Evolutionary conservation across 2,888 invertebrate species (phyloP).

Genomic region (Mesoligia furuncula): DNA sequence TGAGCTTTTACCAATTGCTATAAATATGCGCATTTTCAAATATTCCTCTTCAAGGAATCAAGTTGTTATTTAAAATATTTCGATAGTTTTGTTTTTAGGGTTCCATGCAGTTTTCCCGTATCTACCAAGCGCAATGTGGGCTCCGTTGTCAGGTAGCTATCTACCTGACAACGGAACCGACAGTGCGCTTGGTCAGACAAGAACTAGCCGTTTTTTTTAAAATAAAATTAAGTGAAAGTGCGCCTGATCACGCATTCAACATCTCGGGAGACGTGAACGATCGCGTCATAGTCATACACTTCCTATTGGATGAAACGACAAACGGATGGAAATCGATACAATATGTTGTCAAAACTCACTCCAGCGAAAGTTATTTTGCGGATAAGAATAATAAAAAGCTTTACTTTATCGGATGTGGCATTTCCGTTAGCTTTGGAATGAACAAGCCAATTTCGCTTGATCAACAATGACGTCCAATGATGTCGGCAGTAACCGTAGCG

Average conservation of each 20-base stretch:
- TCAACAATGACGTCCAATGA: background rate
- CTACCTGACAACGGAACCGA: background rate
- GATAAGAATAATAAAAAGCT: constrained; percentile 38
- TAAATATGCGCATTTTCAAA: background rate
- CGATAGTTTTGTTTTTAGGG: background rate
- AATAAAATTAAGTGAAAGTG: constrained; percentile 58
- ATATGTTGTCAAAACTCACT: constrained; percentile 52
- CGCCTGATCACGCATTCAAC: constrained; percentile 46
- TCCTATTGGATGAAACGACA: constrained; percentile 43
- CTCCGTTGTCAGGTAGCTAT: too few relatives aligned
- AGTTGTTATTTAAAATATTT: background rate
- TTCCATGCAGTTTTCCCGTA: background rate
- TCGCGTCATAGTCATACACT: constrained; percentile 53
- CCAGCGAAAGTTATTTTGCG: constrained; percentile 57
- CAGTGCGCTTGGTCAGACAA: constrained; percentile 4
- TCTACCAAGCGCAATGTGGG: too few relatives aligned
- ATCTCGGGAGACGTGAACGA: constrained; percentile 37
- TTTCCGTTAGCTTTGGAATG: constrained; percentile 39
- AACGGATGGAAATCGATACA: constrained; percentile 63
- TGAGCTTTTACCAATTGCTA: background rate
- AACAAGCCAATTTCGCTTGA: constrained; percentile 8
- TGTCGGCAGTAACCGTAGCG: background rate
- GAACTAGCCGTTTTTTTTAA: constrained; percentile 7
- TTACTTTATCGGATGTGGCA: constrained; percentile 49
- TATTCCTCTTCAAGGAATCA: background rate